Evolutionary conservation across 2,888 invertebrate species (phyloP).

Genomic region (Ptychoptera albimana): DNA sequence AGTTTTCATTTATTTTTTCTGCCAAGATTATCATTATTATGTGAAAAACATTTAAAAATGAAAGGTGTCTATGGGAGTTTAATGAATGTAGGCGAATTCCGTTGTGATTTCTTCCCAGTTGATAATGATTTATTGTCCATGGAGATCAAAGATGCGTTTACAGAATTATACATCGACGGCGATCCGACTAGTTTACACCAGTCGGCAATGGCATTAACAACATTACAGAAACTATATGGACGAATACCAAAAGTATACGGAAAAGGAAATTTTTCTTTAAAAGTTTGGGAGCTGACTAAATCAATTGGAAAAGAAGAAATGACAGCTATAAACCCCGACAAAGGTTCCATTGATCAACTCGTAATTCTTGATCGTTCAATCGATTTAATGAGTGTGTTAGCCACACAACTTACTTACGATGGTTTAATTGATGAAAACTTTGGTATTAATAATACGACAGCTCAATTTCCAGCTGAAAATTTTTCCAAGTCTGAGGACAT

Average conservation of each 20-base stretch:
- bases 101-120: slow-evolving; percentile 77
- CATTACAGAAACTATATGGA: slow-evolving; percentile 76
- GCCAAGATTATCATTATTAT: slow-evolving; percentile 71
- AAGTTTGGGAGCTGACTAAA: slow-evolving; percentile 75
- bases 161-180: slow-evolving; percentile 74
- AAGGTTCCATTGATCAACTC: slow-evolving; percentile 69
- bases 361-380: slow-evolving; percentile 79
- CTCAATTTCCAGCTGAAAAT: slow-evolving; percentile 70
- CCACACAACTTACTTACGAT: slow-evolving; percentile 93
- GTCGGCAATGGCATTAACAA: slow-evolving; percentile 72
- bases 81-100: slow-evolving; percentile 64
- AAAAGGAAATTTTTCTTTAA: slow-evolving; percentile 74
- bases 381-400: slow-evolving; percentile 81
- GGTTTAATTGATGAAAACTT: slow-evolving; percentile 93
- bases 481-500: slow-evolving; percentile 52
- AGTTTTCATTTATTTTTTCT: slow-evolving; percentile 83
- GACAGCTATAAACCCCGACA: slow-evolving; percentile 31
- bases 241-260: slow-evolving; percentile 79
- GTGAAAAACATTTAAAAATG: slow-evolving; percentile 71
- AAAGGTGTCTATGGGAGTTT: slow-evolving; percentile 66
- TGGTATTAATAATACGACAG: slow-evolving; percentile 66
- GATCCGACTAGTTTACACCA: slow-evolving; percentile 80
- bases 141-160: slow-evolving; percentile 68
- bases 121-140: slow-evolving; percentile 87
- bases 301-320: slow-evolving; percentile 50